phyloP scores from a whole-genome alignment of 2,113 vertebrate genomes.

The Cinclus cinclus region DNA sequence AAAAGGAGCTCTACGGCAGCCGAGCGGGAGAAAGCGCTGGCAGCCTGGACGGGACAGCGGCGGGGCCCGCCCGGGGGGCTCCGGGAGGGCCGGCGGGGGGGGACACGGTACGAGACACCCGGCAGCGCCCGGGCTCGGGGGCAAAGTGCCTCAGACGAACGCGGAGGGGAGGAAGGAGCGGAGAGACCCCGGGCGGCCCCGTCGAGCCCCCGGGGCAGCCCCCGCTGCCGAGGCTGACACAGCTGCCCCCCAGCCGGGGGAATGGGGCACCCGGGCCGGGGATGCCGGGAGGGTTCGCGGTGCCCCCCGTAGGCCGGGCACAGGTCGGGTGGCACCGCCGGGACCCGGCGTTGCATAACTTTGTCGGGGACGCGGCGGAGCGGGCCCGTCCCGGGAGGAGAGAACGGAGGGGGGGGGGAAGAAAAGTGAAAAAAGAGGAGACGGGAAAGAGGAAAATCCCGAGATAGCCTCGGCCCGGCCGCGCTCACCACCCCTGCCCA shows the following conservation, averaged over 20 bases:
- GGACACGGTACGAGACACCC: neutral
- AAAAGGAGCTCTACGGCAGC: neutral
- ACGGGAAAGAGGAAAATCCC: neutral
- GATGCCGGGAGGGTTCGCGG: neutral
- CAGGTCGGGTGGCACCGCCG: neutral
- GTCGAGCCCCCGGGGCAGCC: neutral
- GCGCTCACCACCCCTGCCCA: neutral
- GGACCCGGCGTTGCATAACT: conserved; percentile 6
- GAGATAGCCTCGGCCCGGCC: neutral
- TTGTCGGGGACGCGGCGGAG: neutral
- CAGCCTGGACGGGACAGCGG: neutral
- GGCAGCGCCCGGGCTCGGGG: neutral
- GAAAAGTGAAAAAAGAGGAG: neutral
- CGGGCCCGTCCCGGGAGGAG: neutral
- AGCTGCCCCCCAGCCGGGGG: neutral
- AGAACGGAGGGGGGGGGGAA: neutral
- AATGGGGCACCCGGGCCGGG: neutral
- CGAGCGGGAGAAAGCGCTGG: neutral
- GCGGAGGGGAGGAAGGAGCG: neutral
- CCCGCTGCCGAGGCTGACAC: neutral
- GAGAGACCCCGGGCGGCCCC: neutral
- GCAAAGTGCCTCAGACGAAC: neutral
- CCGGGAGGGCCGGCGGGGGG: neutral
- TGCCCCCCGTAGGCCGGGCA: neutral
- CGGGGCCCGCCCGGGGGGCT: neutral